These are phyloP conservation scores for Rostratula benghalensis DNA, from an alignment of 2,113 vertebrate species.

Conservation along the genomic window DNA sequence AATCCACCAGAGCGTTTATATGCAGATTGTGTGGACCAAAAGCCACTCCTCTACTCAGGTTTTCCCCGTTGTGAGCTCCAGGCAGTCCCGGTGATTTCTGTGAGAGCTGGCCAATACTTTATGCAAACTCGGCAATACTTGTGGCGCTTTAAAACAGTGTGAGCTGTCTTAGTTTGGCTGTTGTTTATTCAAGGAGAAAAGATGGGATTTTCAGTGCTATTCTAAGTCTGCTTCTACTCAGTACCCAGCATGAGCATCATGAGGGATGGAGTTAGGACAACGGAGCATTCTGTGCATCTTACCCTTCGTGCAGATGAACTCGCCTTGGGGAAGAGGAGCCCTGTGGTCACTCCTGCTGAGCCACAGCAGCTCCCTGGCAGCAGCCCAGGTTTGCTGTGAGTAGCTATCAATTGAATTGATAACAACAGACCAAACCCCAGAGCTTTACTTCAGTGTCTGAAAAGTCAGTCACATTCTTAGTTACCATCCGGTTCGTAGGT, in stretches of 20 bases:
- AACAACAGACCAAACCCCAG: neutral
- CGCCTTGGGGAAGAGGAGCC: neutral
- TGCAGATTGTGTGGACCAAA: neutral
- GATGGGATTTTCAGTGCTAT: neutral
- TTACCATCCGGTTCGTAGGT: neutral
- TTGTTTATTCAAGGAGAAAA: neutral
- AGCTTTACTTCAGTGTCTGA: neutral
- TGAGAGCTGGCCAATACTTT: neutral
- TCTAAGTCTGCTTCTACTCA: neutral
- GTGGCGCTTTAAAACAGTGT: rapidly evolving
- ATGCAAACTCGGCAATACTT: neutral
- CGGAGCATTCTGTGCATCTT: neutral
- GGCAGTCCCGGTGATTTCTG: neutral
- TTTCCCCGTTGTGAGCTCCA: neutral
- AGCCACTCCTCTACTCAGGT: neutral
- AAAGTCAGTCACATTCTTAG: neutral
- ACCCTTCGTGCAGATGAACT: neutral
- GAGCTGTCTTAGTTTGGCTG: neutral
- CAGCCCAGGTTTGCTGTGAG: neutral
- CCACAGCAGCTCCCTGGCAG: neutral
- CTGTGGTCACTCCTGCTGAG: neutral
- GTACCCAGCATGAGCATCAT: neutral
- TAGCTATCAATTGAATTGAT: neutral
- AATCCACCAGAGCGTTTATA: too few relatives aligned
- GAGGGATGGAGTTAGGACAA: neutral